Evolutionary conservation across 2,797 vertebrate genomes (phyloP).

Genomic region (Steatocranus sp.): DNA sequence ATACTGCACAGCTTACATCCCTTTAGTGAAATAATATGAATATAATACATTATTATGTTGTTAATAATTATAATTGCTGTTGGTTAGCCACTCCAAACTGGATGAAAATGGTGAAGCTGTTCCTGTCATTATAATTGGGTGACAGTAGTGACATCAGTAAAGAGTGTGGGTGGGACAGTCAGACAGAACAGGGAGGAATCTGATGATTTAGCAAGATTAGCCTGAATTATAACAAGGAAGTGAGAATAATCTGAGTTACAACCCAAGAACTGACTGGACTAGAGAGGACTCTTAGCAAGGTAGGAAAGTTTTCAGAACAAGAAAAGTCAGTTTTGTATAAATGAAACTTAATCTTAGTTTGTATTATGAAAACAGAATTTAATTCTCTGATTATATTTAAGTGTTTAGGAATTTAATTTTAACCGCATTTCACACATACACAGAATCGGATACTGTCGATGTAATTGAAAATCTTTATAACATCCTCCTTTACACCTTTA

Average conservation of each 20-base stretch:
- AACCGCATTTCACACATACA: neutral
- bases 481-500: neutral
- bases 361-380: neutral
- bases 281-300: conserved; percentile 12
- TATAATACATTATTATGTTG: neutral
- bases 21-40: neutral
- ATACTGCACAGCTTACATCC: neutral
- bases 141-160: neutral
- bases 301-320: conserved; percentile 4
- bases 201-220: neutral
- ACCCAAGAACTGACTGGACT: neutral
- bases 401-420: neutral
- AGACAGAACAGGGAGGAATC: neutral
- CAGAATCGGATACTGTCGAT: neutral
- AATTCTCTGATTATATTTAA: neutral
- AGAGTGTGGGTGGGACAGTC: neutral
- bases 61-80: neutral
- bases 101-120: neutral
- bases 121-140: neutral
- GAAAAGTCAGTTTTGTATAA: neutral
- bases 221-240: conserved; percentile 30
- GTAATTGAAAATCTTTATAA: neutral
- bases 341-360: neutral
- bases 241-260: neutral
- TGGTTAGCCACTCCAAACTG: neutral